A percentile compares a stretch with the other conserved stretches of the same genome.
Conservation (phyloP, 2,797 vertebrate genomes). For the Gadopsis marmoratus region DNA sequence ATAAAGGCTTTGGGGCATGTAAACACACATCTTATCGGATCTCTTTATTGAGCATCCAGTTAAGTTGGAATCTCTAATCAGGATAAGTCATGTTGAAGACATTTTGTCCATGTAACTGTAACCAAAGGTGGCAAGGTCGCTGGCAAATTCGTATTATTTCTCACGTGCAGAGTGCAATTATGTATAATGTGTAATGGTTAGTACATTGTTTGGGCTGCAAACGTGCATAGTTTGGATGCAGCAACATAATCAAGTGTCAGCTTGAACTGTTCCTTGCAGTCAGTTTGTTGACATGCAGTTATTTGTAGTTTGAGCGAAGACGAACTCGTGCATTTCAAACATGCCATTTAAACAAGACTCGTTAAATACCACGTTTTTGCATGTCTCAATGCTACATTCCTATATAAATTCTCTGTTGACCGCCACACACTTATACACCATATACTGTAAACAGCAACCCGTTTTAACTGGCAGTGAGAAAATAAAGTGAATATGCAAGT, state of each 20-base stretch:
- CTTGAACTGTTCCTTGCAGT: not conserved
- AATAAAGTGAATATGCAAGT: not conserved
- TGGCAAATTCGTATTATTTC: not conserved
- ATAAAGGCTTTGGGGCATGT: no score
- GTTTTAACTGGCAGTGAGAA: not conserved
- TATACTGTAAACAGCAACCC: not conserved
- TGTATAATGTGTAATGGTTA: no score
- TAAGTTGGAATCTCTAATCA: no score
- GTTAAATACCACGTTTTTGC: not conserved
- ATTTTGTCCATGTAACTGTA: no score
- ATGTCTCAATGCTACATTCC: not conserved
- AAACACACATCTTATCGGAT: no score
- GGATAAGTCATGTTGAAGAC: no score
- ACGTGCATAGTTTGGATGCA: not conserved
- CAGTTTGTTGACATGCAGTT: not conserved
- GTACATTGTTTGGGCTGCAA: not conserved
- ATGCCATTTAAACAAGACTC: not conserved
- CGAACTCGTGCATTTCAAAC: not conserved
- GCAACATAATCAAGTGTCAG: not conserved
- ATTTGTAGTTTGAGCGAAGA: not conserved
- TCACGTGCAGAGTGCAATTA: not conserved
- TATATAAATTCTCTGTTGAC: not conserved
- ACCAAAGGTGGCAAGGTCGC: not conserved
- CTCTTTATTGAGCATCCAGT: no score
- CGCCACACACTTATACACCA: not conserved